phyloP scores from a whole-genome alignment of 1,140 invertebrate species.

The Colletes gigas region DNA sequence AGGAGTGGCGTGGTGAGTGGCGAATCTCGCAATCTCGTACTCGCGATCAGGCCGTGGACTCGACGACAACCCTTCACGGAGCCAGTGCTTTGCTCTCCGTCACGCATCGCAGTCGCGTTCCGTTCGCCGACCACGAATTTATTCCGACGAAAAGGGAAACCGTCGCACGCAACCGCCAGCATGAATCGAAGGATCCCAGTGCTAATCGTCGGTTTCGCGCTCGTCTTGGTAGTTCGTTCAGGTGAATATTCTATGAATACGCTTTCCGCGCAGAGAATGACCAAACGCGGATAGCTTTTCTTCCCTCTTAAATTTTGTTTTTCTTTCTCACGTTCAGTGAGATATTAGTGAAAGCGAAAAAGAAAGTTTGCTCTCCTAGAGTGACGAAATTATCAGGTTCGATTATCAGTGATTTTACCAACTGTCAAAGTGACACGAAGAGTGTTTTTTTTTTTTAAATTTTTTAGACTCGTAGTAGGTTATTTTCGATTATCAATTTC shows the following conservation, averaged over 20 bases:
- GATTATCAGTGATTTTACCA: too few species aligned
- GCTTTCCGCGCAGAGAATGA: background rate
- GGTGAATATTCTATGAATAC: constrained; percentile 35
- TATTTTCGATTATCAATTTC: too few species aligned
- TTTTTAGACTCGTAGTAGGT: too few species aligned
- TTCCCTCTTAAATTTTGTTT: background rate
- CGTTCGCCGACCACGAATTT: constrained; percentile 16
- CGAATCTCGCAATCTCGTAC: constrained; percentile 45
- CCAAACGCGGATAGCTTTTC: too few species aligned
- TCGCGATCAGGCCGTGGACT: constrained; percentile 56
- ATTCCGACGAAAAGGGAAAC: background rate
- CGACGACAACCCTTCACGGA: constrained; percentile 43
- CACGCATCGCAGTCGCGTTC: constrained; percentile 29
- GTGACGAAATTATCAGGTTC: too few species aligned
- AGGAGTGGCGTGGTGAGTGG: constrained; percentile 40
- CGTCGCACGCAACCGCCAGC: background rate
- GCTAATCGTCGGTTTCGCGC: constrained; percentile 28
- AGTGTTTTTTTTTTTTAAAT: too few species aligned
- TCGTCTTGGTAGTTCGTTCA: constrained; percentile 39
- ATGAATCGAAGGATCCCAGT: constrained; percentile 59
- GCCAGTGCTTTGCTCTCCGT: constrained; percentile 41
- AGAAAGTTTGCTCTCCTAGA: background rate
- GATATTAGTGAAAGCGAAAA: background rate
- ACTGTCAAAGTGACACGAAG: too few species aligned
- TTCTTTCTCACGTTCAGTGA: background rate